phyloP scores from a whole-genome alignment of 2,113 vertebrate genomes.

The Gopherus evgoodei region DNA sequence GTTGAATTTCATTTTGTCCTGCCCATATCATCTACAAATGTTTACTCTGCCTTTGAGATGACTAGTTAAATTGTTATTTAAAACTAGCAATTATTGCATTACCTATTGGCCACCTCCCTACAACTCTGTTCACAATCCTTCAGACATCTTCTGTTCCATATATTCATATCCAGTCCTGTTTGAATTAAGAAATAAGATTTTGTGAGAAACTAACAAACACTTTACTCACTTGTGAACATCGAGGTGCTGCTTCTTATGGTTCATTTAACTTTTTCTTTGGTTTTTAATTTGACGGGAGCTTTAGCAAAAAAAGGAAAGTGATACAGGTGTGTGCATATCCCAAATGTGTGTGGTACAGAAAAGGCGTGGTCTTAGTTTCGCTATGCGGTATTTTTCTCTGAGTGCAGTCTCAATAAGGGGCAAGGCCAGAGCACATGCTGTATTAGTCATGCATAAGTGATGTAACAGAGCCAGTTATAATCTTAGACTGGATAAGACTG shows the following conservation, averaged over 20 bases:
- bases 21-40: background rate
- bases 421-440: background rate
- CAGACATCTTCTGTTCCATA: background rate
- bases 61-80: background rate
- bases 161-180: background rate
- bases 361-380: background rate
- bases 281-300: background rate
- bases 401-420: background rate
- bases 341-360: background rate
- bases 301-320: background rate
- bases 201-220: background rate
- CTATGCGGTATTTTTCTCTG: background rate
- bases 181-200: background rate
- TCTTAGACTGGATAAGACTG: background rate
- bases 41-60: accelerated
- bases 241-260: background rate
- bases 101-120: background rate
- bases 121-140: background rate
- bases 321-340: background rate
- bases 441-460: background rate
- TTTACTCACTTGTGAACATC: background rate
- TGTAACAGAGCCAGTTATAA: background rate
- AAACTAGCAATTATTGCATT: background rate
- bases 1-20: background rate
- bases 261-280: background rate